Percentiles rank a stretch among this genome's conserved stretches.
These are phyloP conservation scores for Chrysolina oricalcia DNA, from an alignment of 2,888 invertebrate genomes.

Conservation along the genomic window DNA sequence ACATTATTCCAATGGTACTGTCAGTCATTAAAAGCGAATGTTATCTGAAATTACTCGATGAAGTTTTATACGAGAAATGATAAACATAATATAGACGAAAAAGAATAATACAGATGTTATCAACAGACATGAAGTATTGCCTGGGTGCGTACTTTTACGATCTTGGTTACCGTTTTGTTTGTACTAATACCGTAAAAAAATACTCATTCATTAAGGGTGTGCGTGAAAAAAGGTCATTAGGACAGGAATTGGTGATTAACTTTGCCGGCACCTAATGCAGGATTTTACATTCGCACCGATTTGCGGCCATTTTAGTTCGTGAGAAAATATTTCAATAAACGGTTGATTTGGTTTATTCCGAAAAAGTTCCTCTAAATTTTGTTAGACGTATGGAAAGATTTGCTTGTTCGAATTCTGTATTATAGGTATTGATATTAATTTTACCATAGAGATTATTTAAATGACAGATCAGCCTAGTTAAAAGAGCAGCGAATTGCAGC, in stretches of 20 bases:
- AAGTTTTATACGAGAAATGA: neutral
- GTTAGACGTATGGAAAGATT: neutral
- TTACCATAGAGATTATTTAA: no score
- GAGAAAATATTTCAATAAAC: neutral
- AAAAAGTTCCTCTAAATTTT: neutral
- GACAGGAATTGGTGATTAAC: conserved; percentile 28
- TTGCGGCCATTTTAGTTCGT: neutral
- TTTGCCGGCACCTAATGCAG: conserved; percentile 19
- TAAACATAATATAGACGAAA: conserved; percentile 7
- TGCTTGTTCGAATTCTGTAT: no score
- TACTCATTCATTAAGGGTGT: conserved; percentile 31
- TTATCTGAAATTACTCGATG: neutral
- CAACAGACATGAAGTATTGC: conserved; percentile 14
- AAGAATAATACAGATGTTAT: conserved; percentile 27
- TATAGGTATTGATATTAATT: no score
- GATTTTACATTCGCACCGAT: conserved; percentile 5
- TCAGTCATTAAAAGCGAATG: conserved; percentile 17
- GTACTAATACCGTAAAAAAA: conserved; percentile 3
- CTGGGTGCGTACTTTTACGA: conserved; percentile 25
- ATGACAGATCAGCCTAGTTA: no score
- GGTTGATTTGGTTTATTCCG: neutral
- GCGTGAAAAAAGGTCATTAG: conserved; percentile 39
- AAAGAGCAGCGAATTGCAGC: no score
- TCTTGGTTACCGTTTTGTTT: conserved; percentile 29
- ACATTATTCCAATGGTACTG: neutral